Evolutionary conservation across 2,888 invertebrate genomes (phyloP), one percentile per base, ranked within the genome.

Genomic region (Masnerella sp.): DNA sequence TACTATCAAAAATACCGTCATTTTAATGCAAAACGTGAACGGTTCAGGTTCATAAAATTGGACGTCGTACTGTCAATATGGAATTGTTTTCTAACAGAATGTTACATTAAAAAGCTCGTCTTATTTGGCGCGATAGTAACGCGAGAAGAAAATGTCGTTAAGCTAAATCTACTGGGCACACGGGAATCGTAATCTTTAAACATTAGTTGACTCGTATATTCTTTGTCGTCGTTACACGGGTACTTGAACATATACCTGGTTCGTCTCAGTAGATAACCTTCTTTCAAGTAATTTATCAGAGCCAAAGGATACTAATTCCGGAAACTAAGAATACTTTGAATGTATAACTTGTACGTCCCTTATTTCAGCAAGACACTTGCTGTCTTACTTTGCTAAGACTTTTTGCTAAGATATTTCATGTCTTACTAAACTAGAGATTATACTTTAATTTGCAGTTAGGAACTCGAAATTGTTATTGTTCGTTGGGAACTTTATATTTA

Each of bases 151-250:
- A 49, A 36, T 42, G 75, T 78, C 77, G 79, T 79, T 79, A 76
- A 77, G 75, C 72, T 65, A 75, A 64, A 64, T 75, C 71, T 80
- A 82, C 67, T 59, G 77, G 68, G 71, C 85, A 81, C 81, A 74
- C 79, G 85, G 83, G 85, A 80, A 80, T 83, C 83, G 80, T 84
- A 83, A 83, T 81, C 79, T 81, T 77, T 74, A 78, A 77, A 78
- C 72, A 75, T 77, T 72, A 76, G 67, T 51, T 68, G 68, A 61
- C 76, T 79, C 76, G 76, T 82, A 80, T 80, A 79, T 81, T 79
- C 77, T 78, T 78, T 73, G 78, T 77, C 74, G 77, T 85, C 83
- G 81, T 85, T 84, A 82, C 83, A 85, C 81, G 83, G 82, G 79
- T 82, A 82, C 81, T 84, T 83, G 79, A 82, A 79, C 80, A 71